These are phyloP conservation scores for Dasysyrphus tricinctus DNA, from an alignment of 2,888 invertebrate genomes.

Conservation along the genomic window DNA sequence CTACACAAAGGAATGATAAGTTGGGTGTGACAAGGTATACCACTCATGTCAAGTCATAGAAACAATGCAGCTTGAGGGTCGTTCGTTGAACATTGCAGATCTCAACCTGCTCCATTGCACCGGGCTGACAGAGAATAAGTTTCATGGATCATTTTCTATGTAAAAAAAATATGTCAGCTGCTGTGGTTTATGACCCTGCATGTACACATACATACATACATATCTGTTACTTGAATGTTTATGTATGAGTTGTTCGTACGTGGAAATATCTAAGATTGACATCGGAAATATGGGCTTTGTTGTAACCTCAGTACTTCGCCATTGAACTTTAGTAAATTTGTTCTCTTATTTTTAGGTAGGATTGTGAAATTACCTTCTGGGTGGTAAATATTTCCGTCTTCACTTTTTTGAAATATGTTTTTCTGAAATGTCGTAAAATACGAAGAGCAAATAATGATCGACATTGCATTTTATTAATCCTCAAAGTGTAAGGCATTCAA, in stretches of 20 bases:
- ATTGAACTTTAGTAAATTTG: not conserved
- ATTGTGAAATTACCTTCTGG: too few relatives aligned
- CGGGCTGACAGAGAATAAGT: constrained; percentile 55
- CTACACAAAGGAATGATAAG: constrained; percentile 21
- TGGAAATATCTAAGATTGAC: not conserved
- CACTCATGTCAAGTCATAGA: constrained; percentile 46
- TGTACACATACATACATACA: too few relatives aligned
- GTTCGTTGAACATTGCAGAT: constrained; percentile 36
- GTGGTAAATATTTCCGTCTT: too few relatives aligned
- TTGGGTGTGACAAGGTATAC: constrained; percentile 42
- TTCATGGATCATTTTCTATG: constrained; percentile 60
- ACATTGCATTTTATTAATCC: too few relatives aligned
- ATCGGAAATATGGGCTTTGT: not conserved
- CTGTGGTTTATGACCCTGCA: constrained; percentile 35
- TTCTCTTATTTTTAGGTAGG: too few relatives aligned
- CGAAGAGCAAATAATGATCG: too few relatives aligned
- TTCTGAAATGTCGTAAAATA: too few relatives aligned
- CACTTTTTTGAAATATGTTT: too few relatives aligned
- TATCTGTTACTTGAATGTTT: not conserved
- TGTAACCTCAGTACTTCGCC: not conserved
- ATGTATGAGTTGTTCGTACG: not conserved
- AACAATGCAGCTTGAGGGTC: constrained; percentile 37
- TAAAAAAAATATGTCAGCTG: constrained; percentile 50
- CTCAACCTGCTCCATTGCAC: constrained; percentile 18
- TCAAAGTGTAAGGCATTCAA: too few relatives aligned